phyloP scores from a whole-genome alignment of 1,140 invertebrate genomes.

The Drosophila subobscura region DNA sequence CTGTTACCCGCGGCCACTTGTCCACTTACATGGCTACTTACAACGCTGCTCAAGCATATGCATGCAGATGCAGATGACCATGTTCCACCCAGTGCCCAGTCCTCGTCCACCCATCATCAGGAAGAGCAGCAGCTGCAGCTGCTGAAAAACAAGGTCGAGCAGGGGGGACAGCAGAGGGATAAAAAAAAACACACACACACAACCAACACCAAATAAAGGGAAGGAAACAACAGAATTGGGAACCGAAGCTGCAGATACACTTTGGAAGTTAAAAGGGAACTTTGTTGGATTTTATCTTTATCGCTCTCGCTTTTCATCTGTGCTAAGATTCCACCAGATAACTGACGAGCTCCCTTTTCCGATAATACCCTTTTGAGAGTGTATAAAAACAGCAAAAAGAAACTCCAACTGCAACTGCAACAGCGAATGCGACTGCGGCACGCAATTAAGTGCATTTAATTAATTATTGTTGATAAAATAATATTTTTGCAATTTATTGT shows the following conservation, averaged over 20 bases:
- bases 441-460: slow-evolving; percentile 82
- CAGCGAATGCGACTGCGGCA: slow-evolving; percentile 62
- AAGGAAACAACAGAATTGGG: neutral
- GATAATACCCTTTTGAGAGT: neutral
- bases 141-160: slow-evolving; percentile 46
- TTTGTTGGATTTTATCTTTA: too few species aligned
- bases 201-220: slow-evolving; percentile 14
- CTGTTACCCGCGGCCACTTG: slow-evolving; percentile 55
- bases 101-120: neutral
- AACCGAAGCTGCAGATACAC: neutral
- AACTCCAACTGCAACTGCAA: slow-evolving; percentile 5
- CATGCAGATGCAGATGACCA: slow-evolving; percentile 78
- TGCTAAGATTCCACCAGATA: too few species aligned
- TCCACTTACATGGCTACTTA: slow-evolving; percentile 80
- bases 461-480: slow-evolving; percentile 83
- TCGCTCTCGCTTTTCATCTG: too few species aligned
- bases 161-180: slow-evolving; percentile 36
- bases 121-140: slow-evolving; percentile 44
- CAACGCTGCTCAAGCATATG: slow-evolving; percentile 75
- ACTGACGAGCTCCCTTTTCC: too few species aligned
- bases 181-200: slow-evolving; percentile 25
- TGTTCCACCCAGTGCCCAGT: slow-evolving; percentile 31
- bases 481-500: slow-evolving; percentile 82
- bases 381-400: slow-evolving; percentile 8
- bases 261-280: neutral